Base-by-base conservation (phyloP, 2,797 vertebrate genomes). In the Loriculus beryllinus region DNA sequence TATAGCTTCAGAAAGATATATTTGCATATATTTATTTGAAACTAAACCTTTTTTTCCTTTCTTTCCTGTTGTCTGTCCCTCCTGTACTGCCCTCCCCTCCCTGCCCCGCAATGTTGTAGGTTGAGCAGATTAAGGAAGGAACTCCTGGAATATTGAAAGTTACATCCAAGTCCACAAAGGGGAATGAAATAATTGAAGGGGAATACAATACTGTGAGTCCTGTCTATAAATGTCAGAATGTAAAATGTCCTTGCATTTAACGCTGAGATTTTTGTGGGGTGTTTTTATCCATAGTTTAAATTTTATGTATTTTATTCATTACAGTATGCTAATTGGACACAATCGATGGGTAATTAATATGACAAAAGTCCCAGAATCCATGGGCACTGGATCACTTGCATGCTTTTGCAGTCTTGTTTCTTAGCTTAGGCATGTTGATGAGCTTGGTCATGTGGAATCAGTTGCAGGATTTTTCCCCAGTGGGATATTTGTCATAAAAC, bases 191-290 rank as follows among this genome's bases (percentile, higher is more conserved):
- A 31, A 93, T 97, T 7, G 97, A 98, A 92, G 98, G 86, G 14
- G 97, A 98, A 91, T 98, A 98, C 82, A 98, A 98, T 62, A 98
- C 98, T 68, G 98, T 99, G 91, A 96, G 98, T 96, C 40, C 49
- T 71, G 22, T 82, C 39, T 47, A 0, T 23, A 33, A 57, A 49
- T 6, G 15, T 69, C 47, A 56, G 39, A 85, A 65, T 4, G 2
- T 64, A 48, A 65, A 90, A 49, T 35, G 82, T 25, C 43, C 43
- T 43, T 43, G 29, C 20, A 29, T 43, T 84, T 57, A 42, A 56
- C 22, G 4, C 7, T 91, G 62, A 52, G 56, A 56, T 45, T 77
- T 77, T 87, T 87, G 3, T 78, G 10, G 1, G 13, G 13, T 75
- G 45, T 52, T 87, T 70, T 71, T 77, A 60, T 47, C 40, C 42